These are phyloP conservation scores for Meteorus cinctellus DNA, from an alignment of 2,888 invertebrate species.

Conservation along the genomic window DNA sequence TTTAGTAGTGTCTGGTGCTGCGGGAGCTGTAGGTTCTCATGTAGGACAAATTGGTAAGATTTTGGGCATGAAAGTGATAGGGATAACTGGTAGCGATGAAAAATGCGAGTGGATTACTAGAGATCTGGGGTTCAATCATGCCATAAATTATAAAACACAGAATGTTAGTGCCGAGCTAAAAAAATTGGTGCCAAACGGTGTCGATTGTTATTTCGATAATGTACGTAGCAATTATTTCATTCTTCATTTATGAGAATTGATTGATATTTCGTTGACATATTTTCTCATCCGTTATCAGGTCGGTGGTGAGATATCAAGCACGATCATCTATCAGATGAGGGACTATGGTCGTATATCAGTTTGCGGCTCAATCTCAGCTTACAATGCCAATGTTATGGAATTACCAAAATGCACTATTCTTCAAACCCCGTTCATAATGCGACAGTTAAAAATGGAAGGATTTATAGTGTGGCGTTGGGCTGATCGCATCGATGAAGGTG, in stretches of 20 bases:
- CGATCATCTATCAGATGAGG: slow-evolving; percentile 79
- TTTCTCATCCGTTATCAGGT: slow-evolving; percentile 74
- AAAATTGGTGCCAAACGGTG: slow-evolving; percentile 80
- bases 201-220: slow-evolving; percentile 87
- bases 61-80: slow-evolving; percentile 80
- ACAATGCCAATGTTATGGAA: slow-evolving; percentile 75
- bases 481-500: slow-evolving; percentile 79
- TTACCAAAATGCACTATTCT: slow-evolving; percentile 75
- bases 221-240: slow-evolving; percentile 72
- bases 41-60: slow-evolving; percentile 88
- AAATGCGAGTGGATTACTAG: slow-evolving; percentile 82
- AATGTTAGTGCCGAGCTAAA: slow-evolving; percentile 76
- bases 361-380: slow-evolving; percentile 80
- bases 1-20: slow-evolving; percentile 83
- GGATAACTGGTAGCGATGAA: slow-evolving; percentile 81
- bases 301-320: slow-evolving; percentile 79
- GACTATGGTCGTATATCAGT: slow-evolving; percentile 77
- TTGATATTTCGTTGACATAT: neutral
- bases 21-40: slow-evolving; percentile 85
- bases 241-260: neutral
- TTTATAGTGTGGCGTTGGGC: slow-evolving; percentile 77
- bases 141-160: slow-evolving; percentile 82
- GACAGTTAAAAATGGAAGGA: slow-evolving; percentile 79
- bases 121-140: slow-evolving; percentile 80
- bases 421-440: slow-evolving; percentile 76